Evolutionary conservation across 2,113 vertebrate species (phyloP), one percentile per base, ranked within the genome.

Genomic region (Corydoras maculifer): DNA sequence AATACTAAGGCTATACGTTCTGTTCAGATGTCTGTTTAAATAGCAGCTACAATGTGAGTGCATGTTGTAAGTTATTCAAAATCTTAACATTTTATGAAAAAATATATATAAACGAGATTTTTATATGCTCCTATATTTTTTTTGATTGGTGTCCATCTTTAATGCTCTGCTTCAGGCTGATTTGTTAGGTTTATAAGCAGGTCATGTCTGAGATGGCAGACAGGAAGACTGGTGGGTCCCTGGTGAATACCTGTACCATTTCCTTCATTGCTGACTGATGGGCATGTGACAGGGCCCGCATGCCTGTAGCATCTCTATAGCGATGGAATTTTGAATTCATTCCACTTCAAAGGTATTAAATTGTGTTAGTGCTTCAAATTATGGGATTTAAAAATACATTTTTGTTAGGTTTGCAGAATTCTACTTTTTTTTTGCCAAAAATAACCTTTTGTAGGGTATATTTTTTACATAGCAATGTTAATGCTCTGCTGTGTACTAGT

Each of bases 211-310:
- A 31, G 63, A 32, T 58, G 68, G 61, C 70, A 58, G 73, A 75
- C 70, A 54, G 62, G 62, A 57, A 66, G 73, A 73, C n/a, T 78
- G 65, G 74, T 55, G 29, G n/a, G 57, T 43, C 69, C 13, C 51
- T 65, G 65, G 57, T 48, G 49, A 66, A 35, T 58, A 55, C 11
- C 64, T 31, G 72, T 54, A 58, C 62, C 73, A 72, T 63, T 60
- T 72, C 48, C 51, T 53, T n/a, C 12, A 65, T 63, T 62, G 73
- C 65, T 72, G 66, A 9, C 48, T 75, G 70, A 66, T 73, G 73
- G 74, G 65, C 69, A 14, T 78, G 70, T 78, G 73, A 73, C 73
- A 72, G 69, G 74, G 57, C 70, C 66, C 58, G 57, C 58, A 31
- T 50, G 73, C 49, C 58, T 65, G 62, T 58, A 65, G 72, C 64